Conservation (phyloP, 2,888 invertebrate genomes). For the Mesorhabditis spiculigera region DNA sequence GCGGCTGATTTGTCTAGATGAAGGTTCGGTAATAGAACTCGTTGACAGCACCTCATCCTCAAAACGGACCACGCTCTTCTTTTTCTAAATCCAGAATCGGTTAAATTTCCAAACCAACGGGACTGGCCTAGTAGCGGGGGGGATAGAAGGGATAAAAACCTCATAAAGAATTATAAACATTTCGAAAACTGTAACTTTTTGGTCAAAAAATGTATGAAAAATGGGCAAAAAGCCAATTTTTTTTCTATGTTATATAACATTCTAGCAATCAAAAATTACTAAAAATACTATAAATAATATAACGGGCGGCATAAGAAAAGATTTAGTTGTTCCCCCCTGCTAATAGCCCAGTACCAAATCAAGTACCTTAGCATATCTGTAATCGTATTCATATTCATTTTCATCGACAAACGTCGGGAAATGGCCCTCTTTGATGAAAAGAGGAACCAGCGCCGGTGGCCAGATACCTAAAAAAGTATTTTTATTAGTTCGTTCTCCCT, state of each 20-base stretch:
- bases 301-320: too few species aligned
- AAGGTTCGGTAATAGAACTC: conserved; percentile 2
- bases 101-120: too few species aligned
- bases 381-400: conserved; percentile 3
- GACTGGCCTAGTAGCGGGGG: too few species aligned
- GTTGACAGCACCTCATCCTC: conserved; percentile 6
- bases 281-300: too few species aligned
- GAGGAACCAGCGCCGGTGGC: conserved; percentile 53
- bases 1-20: not conserved
- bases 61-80: conserved; percentile 3
- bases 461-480: conserved; percentile 23
- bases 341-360: not conserved
- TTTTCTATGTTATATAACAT: not conserved
- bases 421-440: conserved; percentile 51
- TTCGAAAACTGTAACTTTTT: too few species aligned
- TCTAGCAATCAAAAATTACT: too few species aligned
- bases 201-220: too few species aligned
- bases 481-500: conserved; percentile 7
- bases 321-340: not conserved
- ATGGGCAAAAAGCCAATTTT: not conserved
- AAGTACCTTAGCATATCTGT: not conserved
- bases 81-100: not conserved
- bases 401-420: conserved; percentile 50
- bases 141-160: too few species aligned
- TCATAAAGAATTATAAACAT: too few species aligned